These are phyloP conservation scores for Labia minor DNA, from an alignment of 2,888 invertebrate genomes.

Conservation along the genomic window DNA sequence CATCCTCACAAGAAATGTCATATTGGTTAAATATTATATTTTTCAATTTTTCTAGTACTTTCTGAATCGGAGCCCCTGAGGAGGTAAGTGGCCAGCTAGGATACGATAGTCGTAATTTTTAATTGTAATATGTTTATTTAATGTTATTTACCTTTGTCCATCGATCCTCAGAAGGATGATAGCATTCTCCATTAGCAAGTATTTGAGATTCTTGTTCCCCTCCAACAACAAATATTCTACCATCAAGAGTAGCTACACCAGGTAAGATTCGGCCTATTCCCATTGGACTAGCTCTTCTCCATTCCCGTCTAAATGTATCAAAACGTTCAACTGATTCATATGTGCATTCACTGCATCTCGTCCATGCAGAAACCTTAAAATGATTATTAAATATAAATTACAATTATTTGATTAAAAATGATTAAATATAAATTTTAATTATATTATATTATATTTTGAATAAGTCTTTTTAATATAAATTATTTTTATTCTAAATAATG, in stretches of 20 bases:
- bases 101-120: too few relatives aligned
- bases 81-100: too few relatives aligned
- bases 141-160: conserved; percentile 35
- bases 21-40: not conserved
- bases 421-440: too few relatives aligned
- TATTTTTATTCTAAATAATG: too few relatives aligned
- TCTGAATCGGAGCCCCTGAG: too few relatives aligned
- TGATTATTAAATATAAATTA: not conserved
- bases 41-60: too few relatives aligned
- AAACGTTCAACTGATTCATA: conserved; percentile 75
- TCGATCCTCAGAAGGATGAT: conserved; percentile 55
- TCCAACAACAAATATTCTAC: conserved; percentile 80
- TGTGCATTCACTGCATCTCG: conserved; percentile 65
- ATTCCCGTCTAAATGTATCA: conserved; percentile 63
- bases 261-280: conserved; percentile 76
- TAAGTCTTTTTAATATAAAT: too few relatives aligned
- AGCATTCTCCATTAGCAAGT: conserved; percentile 75
- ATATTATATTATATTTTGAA: too few relatives aligned
- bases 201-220: conserved; percentile 86
- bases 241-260: conserved; percentile 72
- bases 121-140: too few relatives aligned
- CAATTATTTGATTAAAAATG: not conserved
- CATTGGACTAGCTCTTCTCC: conserved; percentile 73
- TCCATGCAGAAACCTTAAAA: conserved; percentile 47
- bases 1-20: too few relatives aligned